Conservation (phyloP, 1,140 invertebrate genomes). For the Agrypnia vestita region DNA sequence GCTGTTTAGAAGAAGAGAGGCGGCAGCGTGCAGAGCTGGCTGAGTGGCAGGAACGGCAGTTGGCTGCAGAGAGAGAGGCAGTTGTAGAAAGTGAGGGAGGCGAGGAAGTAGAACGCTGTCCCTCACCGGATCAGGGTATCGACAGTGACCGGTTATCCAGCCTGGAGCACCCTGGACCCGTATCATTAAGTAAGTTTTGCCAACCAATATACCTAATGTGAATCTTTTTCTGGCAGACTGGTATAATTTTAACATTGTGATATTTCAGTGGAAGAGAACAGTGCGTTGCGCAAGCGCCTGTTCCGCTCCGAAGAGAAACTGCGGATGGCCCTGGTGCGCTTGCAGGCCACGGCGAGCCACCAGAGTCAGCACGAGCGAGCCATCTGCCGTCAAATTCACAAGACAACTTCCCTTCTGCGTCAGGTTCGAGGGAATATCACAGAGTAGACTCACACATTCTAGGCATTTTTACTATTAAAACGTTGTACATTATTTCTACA, state of each 20-base stretch:
- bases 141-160: slow-evolving; percentile 76
- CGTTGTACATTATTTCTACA: slow-evolving; percentile 1
- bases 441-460: slow-evolving; percentile 1
- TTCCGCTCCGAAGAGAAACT: slow-evolving; percentile 73
- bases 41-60: slow-evolving; percentile 9
- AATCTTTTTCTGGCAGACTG: neutral
- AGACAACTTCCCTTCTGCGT: slow-evolving; percentile 77
- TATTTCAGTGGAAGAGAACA: slow-evolving; percentile 72
- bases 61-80: neutral
- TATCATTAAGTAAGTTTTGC: neutral
- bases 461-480: neutral
- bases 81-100: slow-evolving; percentile 46
- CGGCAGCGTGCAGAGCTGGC: neutral
- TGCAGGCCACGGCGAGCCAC: slow-evolving; percentile 74
- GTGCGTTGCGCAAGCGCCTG: slow-evolving; percentile 73
- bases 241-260: neutral
- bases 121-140: slow-evolving; percentile 75
- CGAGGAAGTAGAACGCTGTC: slow-evolving; percentile 45
- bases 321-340: slow-evolving; percentile 74
- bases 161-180: slow-evolving; percentile 64
- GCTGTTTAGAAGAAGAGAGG: slow-evolving; percentile 34
- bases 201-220: neutral
- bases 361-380: slow-evolving; percentile 76
- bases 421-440: slow-evolving; percentile 72
- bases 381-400: slow-evolving; percentile 77